A percentile compares a stretch with the other conserved stretches of the same genome.
These are phyloP conservation scores for Cricetomys ansorgei DNA, from an alignment of 2,113 vertebrate genomes.

Conservation along the genomic window DNA sequence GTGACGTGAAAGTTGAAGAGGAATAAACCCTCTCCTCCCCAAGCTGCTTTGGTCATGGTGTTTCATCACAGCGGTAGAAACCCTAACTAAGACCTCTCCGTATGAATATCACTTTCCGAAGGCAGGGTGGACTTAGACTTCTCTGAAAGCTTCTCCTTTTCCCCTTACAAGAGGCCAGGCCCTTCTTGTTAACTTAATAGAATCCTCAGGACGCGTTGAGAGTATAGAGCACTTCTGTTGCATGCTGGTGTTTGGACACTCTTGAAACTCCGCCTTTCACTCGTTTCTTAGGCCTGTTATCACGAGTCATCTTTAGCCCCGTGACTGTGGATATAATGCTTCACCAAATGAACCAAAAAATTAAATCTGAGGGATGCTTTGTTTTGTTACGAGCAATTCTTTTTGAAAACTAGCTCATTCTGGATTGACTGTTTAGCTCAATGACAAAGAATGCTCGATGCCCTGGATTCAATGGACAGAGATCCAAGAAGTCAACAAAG, in stretches of 20 bases:
- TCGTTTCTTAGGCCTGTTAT: neutral
- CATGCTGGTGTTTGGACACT: neutral
- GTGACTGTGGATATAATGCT: neutral
- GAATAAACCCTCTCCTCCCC: neutral
- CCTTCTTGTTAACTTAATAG: neutral
- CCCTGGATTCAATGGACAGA: neutral
- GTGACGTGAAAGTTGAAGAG: neutral
- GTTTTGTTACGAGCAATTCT: neutral
- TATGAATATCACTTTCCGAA: neutral
- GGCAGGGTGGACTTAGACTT: neutral
- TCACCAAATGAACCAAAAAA: neutral
- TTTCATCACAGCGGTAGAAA: neutral
- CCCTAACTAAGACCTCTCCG: neutral
- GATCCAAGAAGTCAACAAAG: neutral
- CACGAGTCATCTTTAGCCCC: neutral
- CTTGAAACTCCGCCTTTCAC: neutral
- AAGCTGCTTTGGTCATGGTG: neutral
- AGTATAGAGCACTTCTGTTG: neutral
- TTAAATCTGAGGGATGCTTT: neutral
- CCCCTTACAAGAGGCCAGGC: neutral
- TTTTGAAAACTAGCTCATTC: neutral
- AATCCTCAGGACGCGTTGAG: neutral
- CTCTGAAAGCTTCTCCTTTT: neutral
- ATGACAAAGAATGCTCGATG: neutral
- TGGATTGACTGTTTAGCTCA: neutral